Evolutionary conservation across 2,797 vertebrate species (phyloP).

Genomic region (Coracias cyanogaster): DNA sequence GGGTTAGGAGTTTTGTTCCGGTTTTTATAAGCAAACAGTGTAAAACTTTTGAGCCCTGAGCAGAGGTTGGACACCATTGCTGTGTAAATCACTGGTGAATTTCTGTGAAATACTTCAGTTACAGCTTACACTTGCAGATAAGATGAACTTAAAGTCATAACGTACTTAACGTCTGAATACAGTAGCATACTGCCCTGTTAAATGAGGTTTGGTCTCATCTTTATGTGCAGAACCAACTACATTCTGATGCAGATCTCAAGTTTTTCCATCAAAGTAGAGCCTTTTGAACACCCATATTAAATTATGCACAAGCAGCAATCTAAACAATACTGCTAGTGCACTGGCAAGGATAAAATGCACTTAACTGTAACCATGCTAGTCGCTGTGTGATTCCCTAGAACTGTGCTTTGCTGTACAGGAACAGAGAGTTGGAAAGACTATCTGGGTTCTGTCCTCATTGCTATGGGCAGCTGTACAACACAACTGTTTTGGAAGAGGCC

Average conservation of each 20-base stretch:
- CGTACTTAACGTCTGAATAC: neutral
- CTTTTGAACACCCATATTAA: slow-evolving; percentile 18
- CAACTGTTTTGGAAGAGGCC: neutral
- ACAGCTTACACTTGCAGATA: neutral
- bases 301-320: neutral
- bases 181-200: neutral
- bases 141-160: neutral
- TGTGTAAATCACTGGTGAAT: neutral
- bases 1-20: neutral
- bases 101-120: neutral
- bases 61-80: neutral
- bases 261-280: neutral
- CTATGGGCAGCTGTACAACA: neutral
- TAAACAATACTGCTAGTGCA: neutral
- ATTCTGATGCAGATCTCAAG: neutral
- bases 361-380: neutral
- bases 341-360: neutral
- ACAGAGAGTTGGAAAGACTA: neutral
- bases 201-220: neutral
- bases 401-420: neutral
- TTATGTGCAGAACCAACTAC: neutral
- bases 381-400: neutral
- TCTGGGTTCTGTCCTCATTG: neutral
- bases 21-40: neutral
- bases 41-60: neutral